Conservation (phyloP, 2,797 vertebrate genomes). For the Bryconaethiops microstoma region DNA sequence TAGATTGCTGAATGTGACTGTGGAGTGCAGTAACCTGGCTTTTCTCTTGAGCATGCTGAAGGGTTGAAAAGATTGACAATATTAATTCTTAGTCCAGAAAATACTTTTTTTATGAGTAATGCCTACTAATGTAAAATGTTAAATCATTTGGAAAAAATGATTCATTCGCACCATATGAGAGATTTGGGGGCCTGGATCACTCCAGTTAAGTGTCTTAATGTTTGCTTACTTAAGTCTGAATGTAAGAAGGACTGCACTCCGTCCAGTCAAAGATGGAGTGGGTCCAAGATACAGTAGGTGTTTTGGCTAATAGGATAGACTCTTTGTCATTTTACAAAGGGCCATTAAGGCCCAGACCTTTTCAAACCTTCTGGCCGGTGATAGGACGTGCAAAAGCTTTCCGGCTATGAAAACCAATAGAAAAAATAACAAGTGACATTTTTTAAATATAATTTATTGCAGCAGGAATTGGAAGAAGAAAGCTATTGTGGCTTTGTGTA, state of each 20-base stretch:
- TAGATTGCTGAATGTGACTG: background rate
- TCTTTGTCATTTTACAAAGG: slow-evolving; percentile 56
- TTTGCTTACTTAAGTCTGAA: slow-evolving; percentile 48
- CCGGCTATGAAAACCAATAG: slow-evolving; percentile 65
- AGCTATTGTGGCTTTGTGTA: slow-evolving; percentile 51
- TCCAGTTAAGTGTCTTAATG: slow-evolving; percentile 34
- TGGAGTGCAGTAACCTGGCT: background rate
- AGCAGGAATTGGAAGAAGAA: slow-evolving; percentile 48
- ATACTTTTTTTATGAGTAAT: background rate
- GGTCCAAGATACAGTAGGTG: slow-evolving; percentile 60
- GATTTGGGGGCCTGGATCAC: slow-evolving; percentile 30
- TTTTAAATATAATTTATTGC: slow-evolving; percentile 57
- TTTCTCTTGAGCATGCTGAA: background rate
- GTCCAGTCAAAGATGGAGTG: slow-evolving; percentile 47
- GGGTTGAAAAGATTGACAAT: background rate
- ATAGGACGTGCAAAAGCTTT: slow-evolving; percentile 61
- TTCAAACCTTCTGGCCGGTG: slow-evolving; percentile 52
- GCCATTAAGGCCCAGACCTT: slow-evolving; percentile 53
- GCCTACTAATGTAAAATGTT: slow-evolving; percentile 23
- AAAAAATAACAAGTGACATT: slow-evolving; percentile 66
- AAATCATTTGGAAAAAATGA: slow-evolving; percentile 44
- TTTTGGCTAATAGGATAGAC: slow-evolving; percentile 61
- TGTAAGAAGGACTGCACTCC: slow-evolving; percentile 42
- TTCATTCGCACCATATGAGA: slow-evolving; percentile 35
- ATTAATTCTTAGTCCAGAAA: background rate